Conservation (phyloP, 1,140 invertebrate species). For the Diachasma alloeum region DNA sequence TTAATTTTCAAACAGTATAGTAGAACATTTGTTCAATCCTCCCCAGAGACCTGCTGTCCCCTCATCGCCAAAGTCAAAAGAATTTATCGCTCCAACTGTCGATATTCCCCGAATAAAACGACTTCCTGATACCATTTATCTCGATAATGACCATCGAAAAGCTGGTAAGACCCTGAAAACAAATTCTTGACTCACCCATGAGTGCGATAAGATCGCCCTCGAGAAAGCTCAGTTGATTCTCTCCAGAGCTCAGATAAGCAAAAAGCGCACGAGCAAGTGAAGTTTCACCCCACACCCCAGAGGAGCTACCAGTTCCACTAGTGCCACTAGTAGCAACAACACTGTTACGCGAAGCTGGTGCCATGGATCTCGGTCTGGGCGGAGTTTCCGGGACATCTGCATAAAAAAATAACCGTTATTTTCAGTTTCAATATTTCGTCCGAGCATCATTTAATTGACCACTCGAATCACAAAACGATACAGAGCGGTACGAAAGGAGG, state of each 20-base stretch:
- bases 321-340: constrained; percentile 52
- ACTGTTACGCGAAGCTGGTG: constrained; percentile 70
- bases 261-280: constrained; percentile 84
- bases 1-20: too few species aligned
- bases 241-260: constrained; percentile 87
- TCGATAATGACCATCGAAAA: background rate
- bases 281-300: constrained; percentile 63
- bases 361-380: constrained; percentile 76
- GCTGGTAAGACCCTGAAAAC: background rate
- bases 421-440: background rate
- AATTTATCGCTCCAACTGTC: background rate
- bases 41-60: background rate
- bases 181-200: constrained; percentile 69
- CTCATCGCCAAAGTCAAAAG: background rate
- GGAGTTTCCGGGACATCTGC: constrained; percentile 67
- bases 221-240: constrained; percentile 91
- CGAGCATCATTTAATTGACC: background rate
- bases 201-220: constrained; percentile 89
- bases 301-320: constrained; percentile 38
- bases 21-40: background rate
- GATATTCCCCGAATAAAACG: background rate
- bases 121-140: background rate
- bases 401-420: constrained; percentile 13
- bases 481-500: background rate
- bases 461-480: background rate